Evolutionary conservation across 2,113 vertebrate genomes (phyloP), one percentile per base, ranked within the genome.

Genomic region (Pavo muticus): DNA sequence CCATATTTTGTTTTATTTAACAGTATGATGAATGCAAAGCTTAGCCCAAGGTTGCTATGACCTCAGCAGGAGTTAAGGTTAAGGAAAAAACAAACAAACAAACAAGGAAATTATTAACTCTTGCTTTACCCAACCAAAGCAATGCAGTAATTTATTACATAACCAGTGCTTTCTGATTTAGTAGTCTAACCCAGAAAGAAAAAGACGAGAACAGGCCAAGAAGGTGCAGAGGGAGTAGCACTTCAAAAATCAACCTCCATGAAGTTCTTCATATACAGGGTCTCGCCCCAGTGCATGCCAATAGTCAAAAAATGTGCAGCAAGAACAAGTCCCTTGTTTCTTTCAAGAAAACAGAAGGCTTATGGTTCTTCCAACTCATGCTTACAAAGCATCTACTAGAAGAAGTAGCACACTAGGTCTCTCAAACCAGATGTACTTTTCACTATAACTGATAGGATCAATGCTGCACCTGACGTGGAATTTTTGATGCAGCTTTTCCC

Each of bases 121-220:
- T 98, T 97, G 97, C 97, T 98, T 98, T 98, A 98, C 97, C 98
- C 98, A 98, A 98, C 98, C 98, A 98, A 98, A 98, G 98, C 98
- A 98, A 98, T 98, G 97, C 97, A 98, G 97, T 97, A 97, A 97
- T 87, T 97, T 98, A 98, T 98, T 98, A 98, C 98, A 98, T 97
- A 98, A 97, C 98, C 98, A 98, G 98, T 97, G 98, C 97, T 95
- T 97, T 98, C 94, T 50, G 10, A 93, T 95, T 96, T 97, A 98
- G 97, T 96, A 98, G 96, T 97, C 97, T 94, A 97, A 96, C 89
- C 80, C 73, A 94, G 79, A 96, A 94, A 97, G 45, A 71, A 92
- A 91, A 93, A 91, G 52, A 50, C 6, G 5, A 79, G 93, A 94
- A 87, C 60, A 76, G 94, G 95, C 74, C 90, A 88, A 86, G 65